These are phyloP conservation scores for Notarius quadriscutis DNA, from an alignment of 2,113 vertebrate species.

Conservation along the genomic window DNA sequence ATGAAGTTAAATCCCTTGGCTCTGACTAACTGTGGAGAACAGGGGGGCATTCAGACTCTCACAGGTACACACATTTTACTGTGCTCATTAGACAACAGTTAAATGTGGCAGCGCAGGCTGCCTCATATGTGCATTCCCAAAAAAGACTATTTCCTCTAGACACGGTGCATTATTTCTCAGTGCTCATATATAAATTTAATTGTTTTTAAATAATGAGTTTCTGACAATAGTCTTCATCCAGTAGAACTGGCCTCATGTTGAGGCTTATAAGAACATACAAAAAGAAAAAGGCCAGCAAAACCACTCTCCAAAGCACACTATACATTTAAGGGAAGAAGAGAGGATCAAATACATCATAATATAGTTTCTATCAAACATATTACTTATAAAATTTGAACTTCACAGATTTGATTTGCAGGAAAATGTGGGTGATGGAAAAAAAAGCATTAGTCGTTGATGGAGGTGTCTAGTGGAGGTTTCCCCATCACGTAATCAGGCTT, in stretches of 20 bases:
- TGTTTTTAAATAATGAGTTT: constrained; percentile 48
- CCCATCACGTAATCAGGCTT: constrained; percentile 41
- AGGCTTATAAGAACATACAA: constrained; percentile 68
- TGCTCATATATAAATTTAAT: constrained; percentile 75
- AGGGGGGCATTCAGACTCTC: constrained; percentile 44
- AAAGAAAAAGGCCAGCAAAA: constrained; percentile 52
- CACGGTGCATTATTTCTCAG: constrained; percentile 85
- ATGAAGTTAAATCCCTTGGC: constrained; percentile 55
- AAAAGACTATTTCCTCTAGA: constrained; percentile 64
- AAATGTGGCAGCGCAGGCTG: constrained; percentile 45
- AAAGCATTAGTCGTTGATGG: constrained; percentile 55
- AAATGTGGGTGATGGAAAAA: constrained; percentile 45
- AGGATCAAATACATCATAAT: constrained; percentile 48
- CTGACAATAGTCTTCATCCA: constrained; percentile 88
- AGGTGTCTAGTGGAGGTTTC: constrained; percentile 39
- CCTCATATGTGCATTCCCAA: constrained; percentile 58
- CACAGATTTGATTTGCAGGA: constrained; percentile 55
- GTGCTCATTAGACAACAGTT: constrained; percentile 49
- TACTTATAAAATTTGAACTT: constrained; percentile 56
- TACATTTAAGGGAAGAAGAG: constrained; percentile 50
- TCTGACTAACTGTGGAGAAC: constrained; percentile 55
- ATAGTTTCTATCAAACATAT: constrained; percentile 39
- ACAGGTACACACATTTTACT: constrained; percentile 28
- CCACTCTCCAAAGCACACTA: constrained; percentile 54
- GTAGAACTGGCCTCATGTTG: constrained; percentile 81